phyloP scores from a whole-genome alignment of 1,140 invertebrate species.

The Dinothrombium tinctorium region DNA sequence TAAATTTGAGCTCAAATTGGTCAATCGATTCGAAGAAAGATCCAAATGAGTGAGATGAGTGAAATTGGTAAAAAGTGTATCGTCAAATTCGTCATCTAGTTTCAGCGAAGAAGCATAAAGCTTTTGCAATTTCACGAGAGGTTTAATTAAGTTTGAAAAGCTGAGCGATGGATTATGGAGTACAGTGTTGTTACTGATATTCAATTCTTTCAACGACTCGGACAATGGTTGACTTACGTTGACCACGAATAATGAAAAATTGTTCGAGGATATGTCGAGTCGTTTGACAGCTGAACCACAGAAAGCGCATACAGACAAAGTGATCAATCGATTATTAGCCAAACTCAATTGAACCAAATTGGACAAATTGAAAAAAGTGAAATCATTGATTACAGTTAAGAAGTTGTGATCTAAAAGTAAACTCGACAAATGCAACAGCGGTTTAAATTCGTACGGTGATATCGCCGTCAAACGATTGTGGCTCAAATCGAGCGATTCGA shows the following conservation, averaged over 20 bases:
- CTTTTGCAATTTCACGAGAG: background rate
- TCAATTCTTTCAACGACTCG: background rate
- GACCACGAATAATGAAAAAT: background rate
- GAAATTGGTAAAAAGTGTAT: constrained; percentile 22
- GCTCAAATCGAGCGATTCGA: background rate
- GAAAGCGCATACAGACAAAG: constrained; percentile 40
- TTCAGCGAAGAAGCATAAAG: background rate
- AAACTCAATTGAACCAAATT: constrained; percentile 29
- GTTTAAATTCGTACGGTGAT: constrained; percentile 28
- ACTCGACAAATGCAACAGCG: constrained; percentile 32
- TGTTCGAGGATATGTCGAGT: constrained; percentile 19
- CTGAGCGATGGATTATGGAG: background rate
- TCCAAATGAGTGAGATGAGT: constrained; percentile 23
- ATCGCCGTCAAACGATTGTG: background rate
- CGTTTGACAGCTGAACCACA: constrained; percentile 33
- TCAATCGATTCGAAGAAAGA: constrained; percentile 25
- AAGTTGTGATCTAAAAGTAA: constrained; percentile 33
- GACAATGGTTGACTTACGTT: background rate
- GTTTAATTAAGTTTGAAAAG: background rate
- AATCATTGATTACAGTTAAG: constrained; percentile 37
- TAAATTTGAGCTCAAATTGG: constrained; percentile 33
- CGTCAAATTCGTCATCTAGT: constrained; percentile 19
- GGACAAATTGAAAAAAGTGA: constrained; percentile 34
- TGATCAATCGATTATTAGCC: constrained; percentile 41
- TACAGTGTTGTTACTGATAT: background rate